Conservation (phyloP, 2,888 invertebrate species). For the Latrodectus elegans region DNA sequence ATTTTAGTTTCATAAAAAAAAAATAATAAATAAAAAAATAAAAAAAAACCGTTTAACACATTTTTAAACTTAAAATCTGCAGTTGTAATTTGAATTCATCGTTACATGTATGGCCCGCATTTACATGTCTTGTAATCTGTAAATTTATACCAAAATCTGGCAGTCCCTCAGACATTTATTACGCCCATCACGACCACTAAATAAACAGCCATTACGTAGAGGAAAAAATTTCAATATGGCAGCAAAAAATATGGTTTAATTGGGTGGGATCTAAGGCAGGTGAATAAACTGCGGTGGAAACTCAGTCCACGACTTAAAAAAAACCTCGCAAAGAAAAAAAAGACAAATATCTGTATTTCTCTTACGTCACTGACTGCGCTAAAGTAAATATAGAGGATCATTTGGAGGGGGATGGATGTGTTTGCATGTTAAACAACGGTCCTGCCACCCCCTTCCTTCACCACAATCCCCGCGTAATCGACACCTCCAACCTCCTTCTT, state of each 20-base stretch:
- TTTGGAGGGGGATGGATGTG: conserved; percentile 11
- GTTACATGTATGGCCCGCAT: not conserved
- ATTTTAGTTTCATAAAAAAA: no score
- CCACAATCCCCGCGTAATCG: conserved; percentile 17
- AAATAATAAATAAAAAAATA: no score
- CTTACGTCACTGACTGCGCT: conserved; percentile 39
- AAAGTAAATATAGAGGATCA: conserved; percentile 42
- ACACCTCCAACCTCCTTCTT: conserved; percentile 19
- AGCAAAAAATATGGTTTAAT: not conserved
- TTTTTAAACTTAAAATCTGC: no score
- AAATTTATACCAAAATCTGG: conserved; percentile 4
- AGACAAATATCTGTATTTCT: conserved; percentile 22
- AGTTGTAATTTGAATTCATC: no score
- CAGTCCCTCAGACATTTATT: conserved; percentile 27
- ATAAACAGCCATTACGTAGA: conserved; percentile 36
- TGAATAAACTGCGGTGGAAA: conserved; percentile 61
- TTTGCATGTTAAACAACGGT: conserved; percentile 35
- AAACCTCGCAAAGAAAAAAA: conserved; percentile 31
- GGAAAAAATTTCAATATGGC: not conserved
- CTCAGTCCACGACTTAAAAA: conserved; percentile 5
- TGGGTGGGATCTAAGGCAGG: conserved; percentile 46
- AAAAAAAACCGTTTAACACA: no score
- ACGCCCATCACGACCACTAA: not conserved
- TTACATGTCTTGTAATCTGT: conserved; percentile 5
- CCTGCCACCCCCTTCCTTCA: not conserved